phyloP scores from a whole-genome alignment of 2,797 vertebrate genomes.

The Martes flavigula region DNA sequence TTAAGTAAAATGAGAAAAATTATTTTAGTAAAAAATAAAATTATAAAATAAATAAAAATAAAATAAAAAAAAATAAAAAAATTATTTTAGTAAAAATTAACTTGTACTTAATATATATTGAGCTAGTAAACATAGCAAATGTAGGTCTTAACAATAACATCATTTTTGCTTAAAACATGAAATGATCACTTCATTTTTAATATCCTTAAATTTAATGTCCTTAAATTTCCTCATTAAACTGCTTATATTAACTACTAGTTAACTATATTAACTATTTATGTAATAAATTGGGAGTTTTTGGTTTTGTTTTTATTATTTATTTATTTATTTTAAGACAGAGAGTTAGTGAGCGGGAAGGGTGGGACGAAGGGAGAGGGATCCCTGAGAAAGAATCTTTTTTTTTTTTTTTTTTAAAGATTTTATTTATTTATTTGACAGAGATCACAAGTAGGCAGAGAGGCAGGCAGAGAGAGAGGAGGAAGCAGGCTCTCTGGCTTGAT shows the following conservation, averaged over 20 bases:
- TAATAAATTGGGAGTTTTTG: not conserved
- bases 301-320: not conserved
- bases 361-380: not conserved
- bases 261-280: not conserved
- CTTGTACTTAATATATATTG: constrained; percentile 41
- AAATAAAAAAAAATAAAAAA: too few species aligned
- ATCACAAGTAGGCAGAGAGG: too few species aligned
- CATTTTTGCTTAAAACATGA: constrained; percentile 30
- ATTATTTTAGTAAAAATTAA: constrained; percentile 49
- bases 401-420: too few species aligned
- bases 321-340: not conserved
- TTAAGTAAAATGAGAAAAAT: constrained; percentile 63
- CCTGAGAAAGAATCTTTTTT: not conserved
- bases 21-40: constrained; percentile 56
- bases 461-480: too few species aligned
- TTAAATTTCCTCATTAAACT: constrained; percentile 6
- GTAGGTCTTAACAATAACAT: not conserved
- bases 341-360: not conserved
- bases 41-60: too few species aligned
- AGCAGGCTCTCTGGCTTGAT: too few species aligned
- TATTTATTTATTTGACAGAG: too few species aligned
- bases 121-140: constrained; percentile 36
- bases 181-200: constrained; percentile 9
- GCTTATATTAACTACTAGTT: too few species aligned
- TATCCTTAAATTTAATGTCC: not conserved